Evolutionary conservation across 2,797 vertebrate species (phyloP).

Genomic region (Phoeniculus purpureus): DNA sequence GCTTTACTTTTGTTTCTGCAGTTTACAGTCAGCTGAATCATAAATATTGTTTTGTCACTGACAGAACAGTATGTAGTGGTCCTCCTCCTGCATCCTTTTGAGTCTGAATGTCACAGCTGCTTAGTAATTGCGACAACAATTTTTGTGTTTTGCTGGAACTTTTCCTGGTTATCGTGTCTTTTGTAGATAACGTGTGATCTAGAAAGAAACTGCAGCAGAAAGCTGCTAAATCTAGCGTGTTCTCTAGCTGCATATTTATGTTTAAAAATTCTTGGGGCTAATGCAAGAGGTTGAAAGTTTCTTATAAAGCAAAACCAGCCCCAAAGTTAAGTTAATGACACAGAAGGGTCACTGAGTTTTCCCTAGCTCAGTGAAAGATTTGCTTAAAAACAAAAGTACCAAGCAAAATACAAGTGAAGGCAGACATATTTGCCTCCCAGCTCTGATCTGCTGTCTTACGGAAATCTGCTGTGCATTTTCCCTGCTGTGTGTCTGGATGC

Average conservation of each 20-base stretch:
- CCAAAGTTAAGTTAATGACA: background rate
- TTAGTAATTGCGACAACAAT: slow-evolving; percentile 39
- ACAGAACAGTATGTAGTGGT: background rate
- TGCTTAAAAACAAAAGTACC: background rate
- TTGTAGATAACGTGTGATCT: background rate
- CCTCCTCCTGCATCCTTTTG: slow-evolving; percentile 23
- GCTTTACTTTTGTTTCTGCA: slow-evolving; percentile 6
- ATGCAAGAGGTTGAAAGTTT: background rate
- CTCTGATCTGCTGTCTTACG: background rate
- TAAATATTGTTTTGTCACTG: slow-evolving; percentile 6
- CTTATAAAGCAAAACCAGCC: background rate
- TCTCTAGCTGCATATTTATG: background rate
- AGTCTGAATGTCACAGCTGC: background rate
- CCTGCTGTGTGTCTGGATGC: background rate
- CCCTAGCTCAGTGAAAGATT: background rate
- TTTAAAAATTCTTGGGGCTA: background rate
- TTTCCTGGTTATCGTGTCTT: slow-evolving; percentile 20
- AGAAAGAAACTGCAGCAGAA: slow-evolving; percentile 10
- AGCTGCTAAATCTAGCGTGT: background rate
- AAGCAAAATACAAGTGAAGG: background rate
- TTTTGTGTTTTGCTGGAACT: slow-evolving; percentile 38
- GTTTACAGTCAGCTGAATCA: slow-evolving; percentile 25
- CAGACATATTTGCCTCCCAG: background rate
- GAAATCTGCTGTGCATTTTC: background rate
- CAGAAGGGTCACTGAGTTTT: background rate